Evolutionary conservation across 1,140 invertebrate genomes (phyloP), one percentile per base, ranked within the genome.

Genomic region (Hydropsyche tenuis): DNA sequence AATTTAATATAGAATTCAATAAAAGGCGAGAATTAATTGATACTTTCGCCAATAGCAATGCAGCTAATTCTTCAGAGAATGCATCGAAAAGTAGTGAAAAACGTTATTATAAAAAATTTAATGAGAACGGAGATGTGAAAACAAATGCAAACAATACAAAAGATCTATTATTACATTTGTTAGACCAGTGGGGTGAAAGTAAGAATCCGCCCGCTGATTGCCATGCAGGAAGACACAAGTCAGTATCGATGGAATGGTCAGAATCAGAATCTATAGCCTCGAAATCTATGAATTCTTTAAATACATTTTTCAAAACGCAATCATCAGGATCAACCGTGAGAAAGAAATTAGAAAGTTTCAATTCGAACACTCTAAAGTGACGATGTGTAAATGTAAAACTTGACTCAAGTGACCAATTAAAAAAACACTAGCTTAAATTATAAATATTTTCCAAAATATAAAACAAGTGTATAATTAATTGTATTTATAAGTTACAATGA

Each of bases 101-200:
- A 69, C 66, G 81, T 63, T 83, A 82, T 46, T 86, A 85, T 51
- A 83, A 83, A 77, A 80, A 84, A 75, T 83, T 82, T 14, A 83
- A 85, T 74, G 68, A 68, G n/a, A 84, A 85, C 73, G 77, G 74
- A n/a, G 70, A 74, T 14, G 60, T 72, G 0, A 74, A 75, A 69
- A 83, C 83, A 69, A 88, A 87, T 25, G 87, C 87, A 6, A 88
- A 88, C 73, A 90, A 88, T 74, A 90, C 90, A 9, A 92, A 93
- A 81, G 89, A 93, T 80, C 84, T 92, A 18, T 80, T 93, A 27
- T 79, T 93, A 18, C 89, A 91, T 81, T 81, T 93, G 48, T 80
- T 93, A 37, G 90, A 91, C 69, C 90, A 92, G 80, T 92, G 90
- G 89, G 90, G 90, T 1, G 89, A 90, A 56, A 85, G 79, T 0